Conservation (phyloP, 2,113 vertebrate species). For the Scytalopus superciliaris region DNA sequence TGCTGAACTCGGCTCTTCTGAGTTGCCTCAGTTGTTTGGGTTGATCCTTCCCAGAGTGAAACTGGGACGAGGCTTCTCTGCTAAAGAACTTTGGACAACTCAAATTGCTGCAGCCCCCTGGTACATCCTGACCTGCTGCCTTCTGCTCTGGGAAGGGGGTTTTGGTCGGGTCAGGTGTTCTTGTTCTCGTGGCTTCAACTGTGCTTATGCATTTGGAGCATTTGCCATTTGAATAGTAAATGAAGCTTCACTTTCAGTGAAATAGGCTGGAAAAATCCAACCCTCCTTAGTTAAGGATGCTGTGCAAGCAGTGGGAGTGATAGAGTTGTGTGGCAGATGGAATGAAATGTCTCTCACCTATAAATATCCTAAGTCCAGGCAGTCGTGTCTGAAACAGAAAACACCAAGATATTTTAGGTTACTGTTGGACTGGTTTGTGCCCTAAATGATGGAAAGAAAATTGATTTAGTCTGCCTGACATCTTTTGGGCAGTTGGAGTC, state of each 20-base stretch:
- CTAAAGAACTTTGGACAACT: neutral
- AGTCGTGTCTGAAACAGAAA: neutral
- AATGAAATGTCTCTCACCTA: neutral
- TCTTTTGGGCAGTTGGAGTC: neutral
- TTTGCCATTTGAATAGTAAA: neutral
- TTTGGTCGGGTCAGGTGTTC: neutral
- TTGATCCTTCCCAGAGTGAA: neutral
- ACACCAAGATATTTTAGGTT: neutral
- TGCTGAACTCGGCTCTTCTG: neutral
- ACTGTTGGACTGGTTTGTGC: neutral
- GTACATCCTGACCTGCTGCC: neutral
- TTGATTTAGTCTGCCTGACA: neutral
- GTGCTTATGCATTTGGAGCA: neutral
- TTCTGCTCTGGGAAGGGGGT: neutral
- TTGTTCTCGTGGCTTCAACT: neutral
- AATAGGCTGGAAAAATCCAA: neutral
- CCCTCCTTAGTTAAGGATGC: neutral
- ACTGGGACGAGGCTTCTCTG: neutral
- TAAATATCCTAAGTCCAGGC: neutral
- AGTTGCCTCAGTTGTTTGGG: neutral
- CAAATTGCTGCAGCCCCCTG: neutral
- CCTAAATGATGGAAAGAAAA: neutral
- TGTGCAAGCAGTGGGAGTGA: neutral
- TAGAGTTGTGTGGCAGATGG: neutral
- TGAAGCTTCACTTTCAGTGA: neutral